phyloP scores from a whole-genome alignment of 2,888 invertebrate genomes.

The Blastobasis lacticolella region DNA sequence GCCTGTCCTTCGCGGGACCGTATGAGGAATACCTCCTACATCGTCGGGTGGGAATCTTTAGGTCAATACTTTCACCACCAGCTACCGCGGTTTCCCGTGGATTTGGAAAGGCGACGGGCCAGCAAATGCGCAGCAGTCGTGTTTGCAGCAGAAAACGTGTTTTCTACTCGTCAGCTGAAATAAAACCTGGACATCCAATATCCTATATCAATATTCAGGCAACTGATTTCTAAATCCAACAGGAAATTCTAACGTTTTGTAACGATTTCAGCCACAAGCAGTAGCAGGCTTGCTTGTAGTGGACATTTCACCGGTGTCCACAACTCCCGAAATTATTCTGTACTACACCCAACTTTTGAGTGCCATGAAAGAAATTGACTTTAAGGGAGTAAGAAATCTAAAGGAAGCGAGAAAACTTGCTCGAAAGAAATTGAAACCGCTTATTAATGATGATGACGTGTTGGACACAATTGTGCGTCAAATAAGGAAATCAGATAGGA shows the following conservation, averaged over 20 bases:
- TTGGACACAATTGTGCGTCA: too few species aligned
- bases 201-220: too few species aligned
- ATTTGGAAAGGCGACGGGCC: too few species aligned
- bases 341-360: constrained; percentile 76
- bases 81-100: too few species aligned
- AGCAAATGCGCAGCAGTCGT: too few species aligned
- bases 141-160: too few species aligned
- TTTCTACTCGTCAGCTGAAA: too few species aligned
- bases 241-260: neutral
- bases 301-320: constrained; percentile 78
- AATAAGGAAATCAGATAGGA: constrained; percentile 17
- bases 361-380: constrained; percentile 42
- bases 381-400: constrained; percentile 31
- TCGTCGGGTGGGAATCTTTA: too few species aligned
- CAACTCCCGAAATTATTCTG: constrained; percentile 65
- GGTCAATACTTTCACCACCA: too few species aligned
- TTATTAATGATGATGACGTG: constrained; percentile 63
- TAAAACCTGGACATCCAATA: too few species aligned
- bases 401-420: constrained; percentile 29
- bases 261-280: constrained; percentile 58
- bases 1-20: too few species aligned
- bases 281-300: constrained; percentile 77
- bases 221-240: neutral
- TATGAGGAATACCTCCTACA: too few species aligned
- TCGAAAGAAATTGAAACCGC: constrained; percentile 27